Evolutionary conservation across 2,888 invertebrate species (phyloP).

Genomic region (Athalia circularis): DNA sequence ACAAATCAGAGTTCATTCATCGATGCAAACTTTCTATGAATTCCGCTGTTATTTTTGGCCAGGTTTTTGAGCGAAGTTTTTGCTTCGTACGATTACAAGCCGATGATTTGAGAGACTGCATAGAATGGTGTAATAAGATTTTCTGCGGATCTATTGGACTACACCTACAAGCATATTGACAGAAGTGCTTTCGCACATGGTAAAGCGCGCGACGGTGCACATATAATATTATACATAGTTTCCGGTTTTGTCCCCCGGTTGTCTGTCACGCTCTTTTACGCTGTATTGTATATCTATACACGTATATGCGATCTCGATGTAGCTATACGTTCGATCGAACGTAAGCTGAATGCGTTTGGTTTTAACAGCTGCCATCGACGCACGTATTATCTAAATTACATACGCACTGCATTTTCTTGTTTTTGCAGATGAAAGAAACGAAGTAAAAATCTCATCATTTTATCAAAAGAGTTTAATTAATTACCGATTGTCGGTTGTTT

Average conservation of each 20-base stretch:
- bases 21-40: no score
- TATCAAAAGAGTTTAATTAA: no score
- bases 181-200: slow-evolving; percentile 49
- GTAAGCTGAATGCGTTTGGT: slow-evolving; percentile 32
- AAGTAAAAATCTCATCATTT: no score
- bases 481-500: no score
- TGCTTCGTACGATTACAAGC: no score
- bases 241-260: slow-evolving; percentile 69
- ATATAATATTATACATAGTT: slow-evolving; percentile 64
- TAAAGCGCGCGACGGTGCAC: slow-evolving; percentile 50
- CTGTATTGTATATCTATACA: slow-evolving; percentile 43
- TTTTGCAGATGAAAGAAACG: no score
- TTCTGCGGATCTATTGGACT: slow-evolving; percentile 38
- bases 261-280: slow-evolving; percentile 61
- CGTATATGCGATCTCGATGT: slow-evolving; percentile 48
- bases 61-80: no score
- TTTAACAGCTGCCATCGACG: slow-evolving; percentile 25
- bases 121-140: slow-evolving; percentile 47
- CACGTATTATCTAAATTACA: background rate
- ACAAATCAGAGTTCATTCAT: no score
- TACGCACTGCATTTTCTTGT: background rate
- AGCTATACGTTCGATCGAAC: slow-evolving; percentile 28
- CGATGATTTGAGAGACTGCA: background rate
- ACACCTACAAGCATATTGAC: slow-evolving; percentile 49
- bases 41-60: no score